Evolutionary conservation across 2,888 invertebrate genomes (phyloP).

Genomic region (Ophioninae sp.): DNA sequence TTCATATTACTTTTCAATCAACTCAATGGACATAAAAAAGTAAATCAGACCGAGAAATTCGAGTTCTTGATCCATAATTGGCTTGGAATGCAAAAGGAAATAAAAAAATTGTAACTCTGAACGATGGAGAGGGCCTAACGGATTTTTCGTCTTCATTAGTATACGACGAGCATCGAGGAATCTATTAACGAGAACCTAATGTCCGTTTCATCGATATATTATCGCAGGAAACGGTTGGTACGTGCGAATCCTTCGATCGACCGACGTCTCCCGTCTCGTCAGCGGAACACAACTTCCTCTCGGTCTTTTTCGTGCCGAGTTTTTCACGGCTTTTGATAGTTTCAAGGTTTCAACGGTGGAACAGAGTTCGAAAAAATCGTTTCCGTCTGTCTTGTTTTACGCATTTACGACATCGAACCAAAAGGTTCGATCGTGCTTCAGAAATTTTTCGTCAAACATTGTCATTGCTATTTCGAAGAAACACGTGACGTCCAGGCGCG

Average conservation of each 20-base stretch:
- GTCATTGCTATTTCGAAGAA: not conserved
- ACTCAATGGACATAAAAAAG: not conserved
- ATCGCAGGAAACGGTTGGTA: slow-evolving; percentile 60
- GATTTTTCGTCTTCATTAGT: slow-evolving; percentile 51
- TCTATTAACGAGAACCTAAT: slow-evolving; percentile 58
- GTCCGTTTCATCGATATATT: slow-evolving; percentile 58
- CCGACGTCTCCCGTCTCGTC: slow-evolving; percentile 35
- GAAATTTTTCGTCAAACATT: not conserved
- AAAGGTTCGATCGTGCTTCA: not conserved
- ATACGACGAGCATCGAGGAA: slow-evolving; percentile 52
- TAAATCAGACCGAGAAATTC: not conserved
- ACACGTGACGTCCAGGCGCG: not conserved
- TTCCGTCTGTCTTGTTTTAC: slow-evolving; percentile 20
- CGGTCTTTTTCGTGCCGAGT: slow-evolving; percentile 20
- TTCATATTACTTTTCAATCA: too few relatives aligned
- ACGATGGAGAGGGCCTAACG: slow-evolving; percentile 40
- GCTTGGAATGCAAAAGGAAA: not conserved
- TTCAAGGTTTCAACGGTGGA: slow-evolving; percentile 32
- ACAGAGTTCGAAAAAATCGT: slow-evolving; percentile 20
- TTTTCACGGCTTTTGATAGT: slow-evolving; percentile 38
- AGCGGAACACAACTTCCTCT: slow-evolving; percentile 55
- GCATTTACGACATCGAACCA: not conserved
- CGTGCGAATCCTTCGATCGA: slow-evolving; percentile 56
- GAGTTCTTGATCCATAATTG: not conserved
- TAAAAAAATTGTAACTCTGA: slow-evolving; percentile 12